Conservation (phyloP, 2,113 vertebrate genomes). For the Gavialis gangeticus region DNA sequence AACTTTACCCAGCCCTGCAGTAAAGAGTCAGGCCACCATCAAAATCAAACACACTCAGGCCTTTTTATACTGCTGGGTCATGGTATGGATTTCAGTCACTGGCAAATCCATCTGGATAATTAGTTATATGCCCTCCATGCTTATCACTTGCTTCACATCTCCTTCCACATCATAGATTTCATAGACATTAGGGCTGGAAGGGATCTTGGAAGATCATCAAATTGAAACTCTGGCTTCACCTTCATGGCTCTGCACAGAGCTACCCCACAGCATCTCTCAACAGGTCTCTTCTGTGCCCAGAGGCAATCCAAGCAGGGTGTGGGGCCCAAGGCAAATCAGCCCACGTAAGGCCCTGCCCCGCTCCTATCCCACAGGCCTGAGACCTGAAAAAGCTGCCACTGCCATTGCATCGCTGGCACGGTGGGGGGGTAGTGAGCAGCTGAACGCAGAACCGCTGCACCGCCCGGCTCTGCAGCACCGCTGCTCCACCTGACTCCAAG, state of each 20-base stretch:
- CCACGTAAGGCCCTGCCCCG: no score
- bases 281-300: background rate
- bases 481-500: no score
- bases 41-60: background rate
- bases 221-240: background rate
- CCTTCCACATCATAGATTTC: background rate
- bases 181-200: no score
- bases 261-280: background rate
- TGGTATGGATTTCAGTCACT: background rate
- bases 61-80: background rate
- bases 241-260: background rate
- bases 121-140: background rate
- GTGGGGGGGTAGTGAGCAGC: no score
- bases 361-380: no score
- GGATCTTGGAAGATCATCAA: background rate
- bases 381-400: no score
- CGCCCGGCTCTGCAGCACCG: no score
- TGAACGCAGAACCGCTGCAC: no score
- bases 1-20: no score
- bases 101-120: background rate
- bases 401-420: no score
- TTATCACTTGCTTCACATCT: background rate
- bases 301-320: background rate
- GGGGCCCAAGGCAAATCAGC: background rate
- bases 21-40: no score